Percentiles rank a stretch among this genome's conserved stretches.
phyloP scores from a whole-genome alignment of 2,888 invertebrate genomes.

The Tipula helvola region DNA sequence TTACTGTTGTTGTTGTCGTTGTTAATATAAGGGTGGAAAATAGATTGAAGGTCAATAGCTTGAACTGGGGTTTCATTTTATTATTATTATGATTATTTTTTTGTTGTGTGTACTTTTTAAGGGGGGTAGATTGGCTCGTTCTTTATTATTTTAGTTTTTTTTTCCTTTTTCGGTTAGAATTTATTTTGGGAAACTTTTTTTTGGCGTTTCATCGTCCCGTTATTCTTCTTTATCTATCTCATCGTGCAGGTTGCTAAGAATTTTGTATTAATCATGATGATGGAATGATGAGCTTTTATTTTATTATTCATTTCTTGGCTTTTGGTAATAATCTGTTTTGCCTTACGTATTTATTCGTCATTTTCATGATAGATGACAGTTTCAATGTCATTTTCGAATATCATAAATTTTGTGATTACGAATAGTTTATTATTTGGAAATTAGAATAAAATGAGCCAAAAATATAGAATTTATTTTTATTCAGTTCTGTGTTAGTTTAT shows the following conservation, averaged over 20 bases:
- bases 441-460: neutral
- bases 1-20: neutral
- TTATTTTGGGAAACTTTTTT: neutral
- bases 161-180: neutral
- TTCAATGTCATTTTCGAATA: neutral
- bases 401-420: neutral
- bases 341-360: neutral
- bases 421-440: neutral
- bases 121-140: neutral
- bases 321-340: neutral
- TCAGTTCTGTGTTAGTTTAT: neutral
- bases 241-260: neutral
- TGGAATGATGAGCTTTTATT: neutral
- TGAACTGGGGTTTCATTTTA: neutral
- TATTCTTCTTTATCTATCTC: neutral
- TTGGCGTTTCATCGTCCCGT: neutral
- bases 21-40: neutral
- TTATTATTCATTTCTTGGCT: neutral
- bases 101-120: neutral
- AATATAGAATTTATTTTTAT: neutral
- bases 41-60: slow-evolving; percentile 4
- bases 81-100: neutral
- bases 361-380: neutral
- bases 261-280: neutral
- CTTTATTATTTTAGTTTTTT: neutral